Evolutionary conservation across 1,140 invertebrate species (phyloP).

Genomic region (Plutomurus gul): DNA sequence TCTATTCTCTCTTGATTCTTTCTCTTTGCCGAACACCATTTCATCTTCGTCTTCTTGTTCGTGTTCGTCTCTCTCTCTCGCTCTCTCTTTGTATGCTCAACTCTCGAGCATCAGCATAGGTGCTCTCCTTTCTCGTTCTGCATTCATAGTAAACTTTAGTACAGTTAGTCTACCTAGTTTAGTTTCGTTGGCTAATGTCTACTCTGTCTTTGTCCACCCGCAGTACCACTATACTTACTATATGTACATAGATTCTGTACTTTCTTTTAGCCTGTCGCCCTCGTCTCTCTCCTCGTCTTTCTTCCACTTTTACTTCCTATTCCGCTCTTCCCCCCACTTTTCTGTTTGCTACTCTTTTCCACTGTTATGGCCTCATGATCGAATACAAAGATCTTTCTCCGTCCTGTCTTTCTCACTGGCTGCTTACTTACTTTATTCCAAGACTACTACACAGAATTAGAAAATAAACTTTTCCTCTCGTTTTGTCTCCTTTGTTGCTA

Average conservation of each 20-base stretch:
- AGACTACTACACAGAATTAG: not conserved
- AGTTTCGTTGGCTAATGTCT: conserved; percentile 9
- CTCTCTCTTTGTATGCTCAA: too few species aligned
- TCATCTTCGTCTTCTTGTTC: conserved; percentile 42
- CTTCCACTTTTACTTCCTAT: conserved; percentile 28
- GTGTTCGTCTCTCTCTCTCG: conserved; percentile 6
- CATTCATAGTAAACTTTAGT: too few species aligned
- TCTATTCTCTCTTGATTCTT: conserved; percentile 36
- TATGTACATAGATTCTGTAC: too few species aligned
- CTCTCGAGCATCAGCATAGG: too few species aligned
- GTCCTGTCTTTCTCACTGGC: not conserved
- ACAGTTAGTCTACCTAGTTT: conserved; percentile 6
- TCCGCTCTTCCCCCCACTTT: not conserved
- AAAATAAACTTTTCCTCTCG: conserved; percentile 35
- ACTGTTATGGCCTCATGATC: too few species aligned
- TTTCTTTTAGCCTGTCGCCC: not conserved
- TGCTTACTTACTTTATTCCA: not conserved
- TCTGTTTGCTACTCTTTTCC: conserved; percentile 13
- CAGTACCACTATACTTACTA: not conserved
- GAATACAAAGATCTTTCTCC: not conserved
- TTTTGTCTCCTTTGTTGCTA: conserved; percentile 13
- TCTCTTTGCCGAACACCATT: conserved; percentile 32
- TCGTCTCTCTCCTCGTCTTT: not conserved
- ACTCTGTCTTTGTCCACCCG: conserved; percentile 17
- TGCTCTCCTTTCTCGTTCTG: too few species aligned